These are phyloP conservation scores for Megastigmus dorsalis DNA, from an alignment of 2,888 invertebrate genomes.

Conservation along the genomic window DNA sequence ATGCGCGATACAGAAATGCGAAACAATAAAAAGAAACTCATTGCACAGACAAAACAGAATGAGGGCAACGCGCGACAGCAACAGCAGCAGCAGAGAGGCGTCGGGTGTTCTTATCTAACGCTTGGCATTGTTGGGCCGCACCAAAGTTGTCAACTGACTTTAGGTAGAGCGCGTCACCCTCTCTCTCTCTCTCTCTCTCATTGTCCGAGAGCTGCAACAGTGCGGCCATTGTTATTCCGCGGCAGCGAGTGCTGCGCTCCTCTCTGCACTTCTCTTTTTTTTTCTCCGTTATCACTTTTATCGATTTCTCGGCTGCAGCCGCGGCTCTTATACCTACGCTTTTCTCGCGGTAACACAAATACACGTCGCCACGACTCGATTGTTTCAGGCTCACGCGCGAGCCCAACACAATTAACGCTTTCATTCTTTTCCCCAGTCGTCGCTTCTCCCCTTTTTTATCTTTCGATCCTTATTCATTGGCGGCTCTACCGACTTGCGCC, in stretches of 20 bases:
- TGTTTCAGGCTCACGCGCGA: neutral
- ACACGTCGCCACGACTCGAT: neutral
- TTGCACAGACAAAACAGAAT: conserved; percentile 12
- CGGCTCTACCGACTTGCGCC: no score
- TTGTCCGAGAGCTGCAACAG: conserved; percentile 64
- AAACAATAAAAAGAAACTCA: neutral
- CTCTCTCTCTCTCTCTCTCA: no score
- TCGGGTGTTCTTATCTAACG: conserved; percentile 62
- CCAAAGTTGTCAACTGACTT: conserved; percentile 65
- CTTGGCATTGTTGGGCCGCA: conserved; percentile 59
- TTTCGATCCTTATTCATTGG: neutral
- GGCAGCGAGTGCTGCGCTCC: conserved; percentile 20
- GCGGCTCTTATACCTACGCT: conserved; percentile 21
- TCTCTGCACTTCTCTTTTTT: neutral
- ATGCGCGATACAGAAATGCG: neutral
- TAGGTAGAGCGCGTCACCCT: conserved; percentile 56
- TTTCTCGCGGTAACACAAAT: conserved; percentile 46
- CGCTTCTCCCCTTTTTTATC: neutral
- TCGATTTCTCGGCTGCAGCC: conserved; percentile 52
- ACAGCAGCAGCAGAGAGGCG: no score
- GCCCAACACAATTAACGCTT: conserved; percentile 26
- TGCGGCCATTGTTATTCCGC: conserved; percentile 61
- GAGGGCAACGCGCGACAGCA: conserved; percentile 38
- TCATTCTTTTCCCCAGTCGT: conserved; percentile 16
- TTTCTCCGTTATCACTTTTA: conserved; percentile 50